These are phyloP conservation scores for Callopanchax toddi DNA, from an alignment of 2,113 vertebrate genomes.

Conservation along the genomic window DNA sequence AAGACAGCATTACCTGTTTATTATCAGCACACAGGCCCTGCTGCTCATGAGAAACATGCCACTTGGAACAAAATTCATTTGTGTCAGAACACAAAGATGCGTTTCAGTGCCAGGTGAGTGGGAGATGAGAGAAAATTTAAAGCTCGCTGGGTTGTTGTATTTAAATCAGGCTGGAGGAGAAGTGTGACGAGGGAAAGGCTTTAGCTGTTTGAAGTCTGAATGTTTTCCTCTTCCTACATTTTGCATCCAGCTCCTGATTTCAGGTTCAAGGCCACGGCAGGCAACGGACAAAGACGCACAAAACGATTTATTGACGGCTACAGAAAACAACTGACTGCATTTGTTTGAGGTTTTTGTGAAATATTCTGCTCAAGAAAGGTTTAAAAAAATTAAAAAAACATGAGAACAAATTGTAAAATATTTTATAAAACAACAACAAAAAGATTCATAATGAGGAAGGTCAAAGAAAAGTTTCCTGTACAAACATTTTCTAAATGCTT, in stretches of 20 bases:
- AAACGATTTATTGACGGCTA: constrained; percentile 7
- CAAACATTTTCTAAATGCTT: not conserved
- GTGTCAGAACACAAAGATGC: constrained; percentile 38
- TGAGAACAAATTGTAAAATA: not conserved
- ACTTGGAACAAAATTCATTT: constrained; percentile 27
- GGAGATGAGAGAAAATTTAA: constrained; percentile 41
- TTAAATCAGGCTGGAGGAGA: constrained; percentile 51
- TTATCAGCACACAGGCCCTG: constrained; percentile 43
- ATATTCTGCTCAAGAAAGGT: not conserved
- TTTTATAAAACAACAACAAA: not conserved
- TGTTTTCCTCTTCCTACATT: constrained; percentile 21
- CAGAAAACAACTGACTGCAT: not conserved
- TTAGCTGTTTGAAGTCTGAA: constrained; percentile 47
- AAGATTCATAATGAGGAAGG: not conserved
- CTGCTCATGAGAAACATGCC: constrained; percentile 30
- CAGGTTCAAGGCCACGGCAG: no score
- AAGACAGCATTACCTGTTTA: constrained; percentile 18
- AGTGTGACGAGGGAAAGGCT: constrained; percentile 15
- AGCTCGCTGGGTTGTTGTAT: constrained; percentile 28
- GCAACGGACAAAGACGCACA: not conserved
- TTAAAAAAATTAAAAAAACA: not conserved
- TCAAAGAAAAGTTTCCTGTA: not conserved
- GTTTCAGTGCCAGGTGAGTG: constrained; percentile 33
- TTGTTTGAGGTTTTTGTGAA: no score
- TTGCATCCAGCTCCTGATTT: constrained; percentile 35